phyloP scores from a whole-genome alignment of 2,888 invertebrate species.

The Caenorhabditis afra region DNA sequence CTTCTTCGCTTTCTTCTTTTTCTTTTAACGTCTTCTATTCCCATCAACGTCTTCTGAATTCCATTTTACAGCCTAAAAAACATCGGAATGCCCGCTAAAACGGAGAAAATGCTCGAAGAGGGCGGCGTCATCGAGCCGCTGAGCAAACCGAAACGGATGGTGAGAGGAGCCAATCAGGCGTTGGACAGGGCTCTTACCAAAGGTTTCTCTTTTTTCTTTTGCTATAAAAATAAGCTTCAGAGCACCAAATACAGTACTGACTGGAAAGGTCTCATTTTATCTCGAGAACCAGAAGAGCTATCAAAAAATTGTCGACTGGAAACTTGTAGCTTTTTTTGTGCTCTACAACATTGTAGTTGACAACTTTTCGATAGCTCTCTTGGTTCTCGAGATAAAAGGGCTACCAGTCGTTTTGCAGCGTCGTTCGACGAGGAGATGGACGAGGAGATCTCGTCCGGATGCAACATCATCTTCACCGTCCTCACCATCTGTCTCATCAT shows the following conservation, averaged over 20 bases:
- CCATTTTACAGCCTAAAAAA: not conserved
- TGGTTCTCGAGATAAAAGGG: no score
- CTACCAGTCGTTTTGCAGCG: no score
- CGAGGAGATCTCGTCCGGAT: constrained; percentile 39
- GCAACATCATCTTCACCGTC: constrained; percentile 42
- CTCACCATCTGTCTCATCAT: constrained; percentile 43
- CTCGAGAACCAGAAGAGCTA: no score
- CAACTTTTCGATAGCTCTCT: no score
- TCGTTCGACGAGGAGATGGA: constrained; percentile 51
- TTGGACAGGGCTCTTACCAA: constrained; percentile 31
- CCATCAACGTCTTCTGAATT: not conserved
- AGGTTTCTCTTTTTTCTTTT: no score
- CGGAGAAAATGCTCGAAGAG: constrained; percentile 1
- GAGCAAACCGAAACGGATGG: not conserved
- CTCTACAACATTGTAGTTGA: no score
- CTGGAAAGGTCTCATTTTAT: not conserved
- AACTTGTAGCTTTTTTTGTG: no score
- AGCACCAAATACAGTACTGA: no score
- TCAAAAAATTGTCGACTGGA: no score
- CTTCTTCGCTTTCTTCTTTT: not conserved
- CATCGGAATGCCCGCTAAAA: constrained; percentile 20
- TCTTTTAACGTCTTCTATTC: not conserved
- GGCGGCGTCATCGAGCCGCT: constrained; percentile 17
- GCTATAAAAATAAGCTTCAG: no score
- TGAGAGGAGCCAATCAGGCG: not conserved